Evolutionary conservation across 1,140 invertebrate species (phyloP).

Genomic region (Drosophila parabipectinata): DNA sequence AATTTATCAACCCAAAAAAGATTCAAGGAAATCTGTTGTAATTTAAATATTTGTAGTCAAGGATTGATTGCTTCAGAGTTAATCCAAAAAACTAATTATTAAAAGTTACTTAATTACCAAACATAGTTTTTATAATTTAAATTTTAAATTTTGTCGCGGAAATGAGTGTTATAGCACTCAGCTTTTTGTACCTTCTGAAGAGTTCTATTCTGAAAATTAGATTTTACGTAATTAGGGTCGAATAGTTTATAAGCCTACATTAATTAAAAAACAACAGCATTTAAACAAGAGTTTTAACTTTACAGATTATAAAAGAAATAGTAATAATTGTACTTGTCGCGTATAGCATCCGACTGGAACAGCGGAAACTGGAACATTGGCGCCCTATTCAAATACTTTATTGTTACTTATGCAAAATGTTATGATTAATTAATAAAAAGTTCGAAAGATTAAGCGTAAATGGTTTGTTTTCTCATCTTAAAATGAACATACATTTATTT

Average conservation of each 20-base stretch:
- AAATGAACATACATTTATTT: too few species aligned
- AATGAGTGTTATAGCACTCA: background rate
- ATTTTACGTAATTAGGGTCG: too few species aligned
- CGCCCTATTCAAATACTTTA: too few species aligned
- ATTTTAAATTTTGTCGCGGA: constrained; percentile 1
- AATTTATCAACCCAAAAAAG: background rate
- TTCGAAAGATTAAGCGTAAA: too few species aligned
- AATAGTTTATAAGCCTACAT: too few species aligned
- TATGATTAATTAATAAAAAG: too few species aligned
- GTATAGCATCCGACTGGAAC: background rate
- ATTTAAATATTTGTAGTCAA: background rate
- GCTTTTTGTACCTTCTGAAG: background rate
- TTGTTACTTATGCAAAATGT: too few species aligned
- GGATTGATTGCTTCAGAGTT: background rate
- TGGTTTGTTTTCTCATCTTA: too few species aligned
- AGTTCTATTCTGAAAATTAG: too few species aligned
- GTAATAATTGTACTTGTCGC: background rate
- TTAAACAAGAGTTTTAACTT: too few species aligned
- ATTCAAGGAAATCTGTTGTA: background rate
- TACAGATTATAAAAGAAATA: too few species aligned
- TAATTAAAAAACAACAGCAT: background rate
- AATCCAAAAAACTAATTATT: background rate
- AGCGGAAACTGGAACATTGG: too few species aligned
- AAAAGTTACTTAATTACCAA: background rate
- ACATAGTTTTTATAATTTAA: background rate